Evolutionary conservation across 2,888 invertebrate species (phyloP).

Genomic region (Cosmopolites sordidus): DNA sequence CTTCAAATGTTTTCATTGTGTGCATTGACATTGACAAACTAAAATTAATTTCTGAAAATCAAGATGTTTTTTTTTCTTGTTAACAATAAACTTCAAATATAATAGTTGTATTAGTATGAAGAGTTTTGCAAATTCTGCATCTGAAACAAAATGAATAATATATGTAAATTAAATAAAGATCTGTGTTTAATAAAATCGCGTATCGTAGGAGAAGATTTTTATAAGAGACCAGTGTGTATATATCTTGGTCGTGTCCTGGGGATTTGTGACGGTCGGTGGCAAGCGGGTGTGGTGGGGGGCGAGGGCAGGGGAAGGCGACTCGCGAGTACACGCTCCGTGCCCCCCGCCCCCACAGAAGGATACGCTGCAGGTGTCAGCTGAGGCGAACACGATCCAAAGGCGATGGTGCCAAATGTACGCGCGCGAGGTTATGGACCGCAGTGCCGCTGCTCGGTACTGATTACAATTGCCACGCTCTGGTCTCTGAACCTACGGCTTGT

Average conservation of each 20-base stretch:
- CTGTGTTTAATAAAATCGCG: background rate
- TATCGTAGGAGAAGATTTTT: background rate
- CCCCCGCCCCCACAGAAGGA: slow-evolving; percentile 39
- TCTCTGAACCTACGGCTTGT: slow-evolving; percentile 24
- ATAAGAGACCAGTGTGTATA: slow-evolving; percentile 42
- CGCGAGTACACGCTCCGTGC: slow-evolving; percentile 34
- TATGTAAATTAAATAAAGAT: too few relatives aligned
- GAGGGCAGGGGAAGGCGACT: slow-evolving; percentile 40
- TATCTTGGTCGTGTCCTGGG: slow-evolving; percentile 46
- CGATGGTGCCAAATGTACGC: slow-evolving; percentile 39
- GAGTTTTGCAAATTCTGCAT: too few relatives aligned
- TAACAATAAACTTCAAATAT: too few relatives aligned
- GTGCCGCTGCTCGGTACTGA: slow-evolving; percentile 24
- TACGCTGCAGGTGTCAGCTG: slow-evolving; percentile 50
- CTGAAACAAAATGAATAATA: too few relatives aligned
- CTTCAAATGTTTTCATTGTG: too few relatives aligned
- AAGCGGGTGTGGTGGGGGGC: slow-evolving; percentile 36
- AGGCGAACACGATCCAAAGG: slow-evolving; percentile 34
- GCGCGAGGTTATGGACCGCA: slow-evolving; percentile 24
- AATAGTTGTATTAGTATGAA: too few relatives aligned
- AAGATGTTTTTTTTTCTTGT: too few relatives aligned
- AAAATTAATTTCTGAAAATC: too few relatives aligned
- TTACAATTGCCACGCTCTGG: slow-evolving; percentile 26
- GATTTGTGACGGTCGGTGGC: slow-evolving; percentile 38
- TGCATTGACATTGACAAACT: too few relatives aligned